Evolutionary conservation across 2,888 invertebrate genomes (phyloP).

Genomic region (Eristalis intricaria): DNA sequence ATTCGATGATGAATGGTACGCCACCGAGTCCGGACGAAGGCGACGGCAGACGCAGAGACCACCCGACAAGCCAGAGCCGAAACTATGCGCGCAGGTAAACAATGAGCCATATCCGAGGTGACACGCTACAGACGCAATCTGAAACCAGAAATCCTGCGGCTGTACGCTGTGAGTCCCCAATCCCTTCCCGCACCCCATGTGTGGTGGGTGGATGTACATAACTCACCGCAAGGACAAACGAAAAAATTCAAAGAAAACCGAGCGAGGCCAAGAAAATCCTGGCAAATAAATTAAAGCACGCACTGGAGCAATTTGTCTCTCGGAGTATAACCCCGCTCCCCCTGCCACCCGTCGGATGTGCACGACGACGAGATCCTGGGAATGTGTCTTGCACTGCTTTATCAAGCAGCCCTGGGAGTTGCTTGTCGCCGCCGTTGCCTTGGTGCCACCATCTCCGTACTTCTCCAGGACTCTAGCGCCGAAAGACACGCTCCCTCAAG

Average conservation of each 20-base stretch:
- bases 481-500: background rate
- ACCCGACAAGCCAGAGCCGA: conserved; percentile 7
- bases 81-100: conserved; percentile 42
- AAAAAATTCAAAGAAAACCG: conserved; percentile 10
- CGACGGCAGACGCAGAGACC: conserved; percentile 29
- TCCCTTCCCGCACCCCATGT: background rate
- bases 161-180: background rate
- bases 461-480: background rate
- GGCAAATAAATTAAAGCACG: conserved; percentile 71
- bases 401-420: conserved; percentile 35
- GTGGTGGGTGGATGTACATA: conserved; percentile 5
- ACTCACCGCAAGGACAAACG: conserved; percentile 39
- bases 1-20: conserved; percentile 47
- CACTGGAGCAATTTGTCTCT: conserved; percentile 68
- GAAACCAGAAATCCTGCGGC: conserved; percentile 44
- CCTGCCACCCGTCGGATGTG: background rate
- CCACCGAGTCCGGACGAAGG: background rate
- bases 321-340: conserved; percentile 49
- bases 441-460: background rate
- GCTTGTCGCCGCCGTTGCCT: background rate
- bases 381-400: conserved; percentile 52
- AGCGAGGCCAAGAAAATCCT: conserved; percentile 41
- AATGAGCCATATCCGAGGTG: conserved; percentile 38
- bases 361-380: background rate
- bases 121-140: conserved; percentile 47